phyloP scores from a whole-genome alignment of 2,113 vertebrate genomes.

The Nesogale talazaci region DNA sequence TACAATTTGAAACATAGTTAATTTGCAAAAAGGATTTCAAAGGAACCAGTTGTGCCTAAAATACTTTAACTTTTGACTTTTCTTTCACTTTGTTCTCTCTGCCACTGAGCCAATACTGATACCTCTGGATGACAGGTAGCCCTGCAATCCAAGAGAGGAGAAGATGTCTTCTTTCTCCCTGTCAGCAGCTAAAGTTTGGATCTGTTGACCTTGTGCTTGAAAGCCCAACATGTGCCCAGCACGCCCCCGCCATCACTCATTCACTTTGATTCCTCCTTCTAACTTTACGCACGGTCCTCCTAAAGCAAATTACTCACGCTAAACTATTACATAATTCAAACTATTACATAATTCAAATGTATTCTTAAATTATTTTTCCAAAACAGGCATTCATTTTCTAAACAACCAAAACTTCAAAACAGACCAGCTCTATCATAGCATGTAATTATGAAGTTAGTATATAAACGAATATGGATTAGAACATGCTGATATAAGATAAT shows the following conservation, averaged over 20 bases:
- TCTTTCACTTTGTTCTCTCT: not conserved
- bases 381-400: not conserved
- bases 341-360: not conserved
- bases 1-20: not conserved
- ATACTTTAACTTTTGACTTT: not conserved
- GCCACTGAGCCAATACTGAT: too few species aligned
- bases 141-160: too few species aligned
- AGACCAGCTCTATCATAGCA: not conserved
- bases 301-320: not conserved
- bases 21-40: not conserved
- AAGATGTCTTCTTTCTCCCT: too few species aligned
- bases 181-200: too few species aligned
- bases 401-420: not conserved
- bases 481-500: too few species aligned
- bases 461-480: not conserved
- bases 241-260: too few species aligned
- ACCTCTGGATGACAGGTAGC: too few species aligned
- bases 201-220: too few species aligned
- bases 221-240: too few species aligned
- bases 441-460: not conserved
- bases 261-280: fast-evolving
- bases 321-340: not conserved
- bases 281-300: not conserved
- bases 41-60: not conserved
- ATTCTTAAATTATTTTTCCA: not conserved